phyloP scores from a whole-genome alignment of 2,888 invertebrate genomes.

The Tipula confusa region DNA sequence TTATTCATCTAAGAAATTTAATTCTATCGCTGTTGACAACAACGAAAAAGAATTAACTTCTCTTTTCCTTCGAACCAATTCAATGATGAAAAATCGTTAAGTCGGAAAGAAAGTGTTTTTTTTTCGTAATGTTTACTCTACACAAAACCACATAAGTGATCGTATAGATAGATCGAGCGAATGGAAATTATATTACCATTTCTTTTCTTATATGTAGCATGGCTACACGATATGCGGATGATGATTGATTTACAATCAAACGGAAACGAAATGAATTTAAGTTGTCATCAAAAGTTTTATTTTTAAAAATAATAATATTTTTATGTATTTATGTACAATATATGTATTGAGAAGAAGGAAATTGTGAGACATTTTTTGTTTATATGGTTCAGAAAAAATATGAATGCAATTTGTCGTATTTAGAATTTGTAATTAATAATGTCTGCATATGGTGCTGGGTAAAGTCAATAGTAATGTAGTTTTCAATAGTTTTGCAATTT shows the following conservation, averaged over 20 bases:
- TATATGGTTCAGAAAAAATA: not conserved
- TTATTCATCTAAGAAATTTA: not conserved
- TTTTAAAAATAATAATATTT: conserved; percentile 13
- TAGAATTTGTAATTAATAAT: not conserved
- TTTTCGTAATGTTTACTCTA: not conserved
- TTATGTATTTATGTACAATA: not conserved
- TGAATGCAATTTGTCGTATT: conserved; percentile 20
- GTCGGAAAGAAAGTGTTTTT: not conserved
- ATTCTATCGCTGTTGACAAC: not conserved
- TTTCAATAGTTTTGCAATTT: too few species aligned
- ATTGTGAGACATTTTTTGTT: conserved; percentile 13
- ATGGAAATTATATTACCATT: not conserved
- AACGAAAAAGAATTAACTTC: not conserved
- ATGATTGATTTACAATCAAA: conserved; percentile 14
- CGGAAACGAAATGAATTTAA: conserved; percentile 12
- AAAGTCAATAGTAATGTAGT: too few species aligned
- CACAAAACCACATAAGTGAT: not conserved
- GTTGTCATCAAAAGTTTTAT: conserved; percentile 12
- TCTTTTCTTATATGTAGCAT: not conserved
- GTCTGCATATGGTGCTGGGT: too few species aligned
- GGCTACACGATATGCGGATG: not conserved
- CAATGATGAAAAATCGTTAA: conserved; percentile 5
- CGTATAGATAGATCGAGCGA: not conserved
- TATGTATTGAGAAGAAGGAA: not conserved
- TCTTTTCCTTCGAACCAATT: not conserved